Conservation (phyloP, 1,140 invertebrate genomes). For the Phortica variegata region DNA sequence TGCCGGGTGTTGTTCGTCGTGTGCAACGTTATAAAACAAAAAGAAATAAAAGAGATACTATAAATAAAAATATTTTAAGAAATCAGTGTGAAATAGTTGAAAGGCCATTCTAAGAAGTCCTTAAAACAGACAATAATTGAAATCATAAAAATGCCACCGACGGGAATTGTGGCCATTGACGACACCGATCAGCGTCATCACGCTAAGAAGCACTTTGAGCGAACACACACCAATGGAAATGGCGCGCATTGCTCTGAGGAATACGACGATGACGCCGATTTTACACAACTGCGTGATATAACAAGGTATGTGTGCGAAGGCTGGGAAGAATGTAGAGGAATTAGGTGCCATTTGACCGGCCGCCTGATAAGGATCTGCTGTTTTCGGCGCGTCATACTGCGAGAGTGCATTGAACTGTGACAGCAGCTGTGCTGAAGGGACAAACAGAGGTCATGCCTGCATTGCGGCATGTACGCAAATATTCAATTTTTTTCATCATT, state of each 20-base stretch:
- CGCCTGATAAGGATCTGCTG: not conserved
- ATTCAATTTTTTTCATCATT: too few species aligned
- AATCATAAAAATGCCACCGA: slow-evolving; percentile 41
- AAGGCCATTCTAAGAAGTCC: not conserved
- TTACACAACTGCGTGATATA: slow-evolving; percentile 25
- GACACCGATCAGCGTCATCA: slow-evolving; percentile 23
- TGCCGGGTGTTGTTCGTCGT: not conserved
- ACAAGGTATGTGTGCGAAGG: slow-evolving; percentile 36
- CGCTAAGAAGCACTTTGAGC: slow-evolving; percentile 32
- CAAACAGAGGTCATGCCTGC: too few species aligned
- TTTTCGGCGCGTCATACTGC: not conserved
- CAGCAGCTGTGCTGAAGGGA: too few species aligned
- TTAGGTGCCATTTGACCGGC: slow-evolving; percentile 16
- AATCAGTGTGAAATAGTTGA: not conserved
- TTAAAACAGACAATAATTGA: slow-evolving; percentile 29
- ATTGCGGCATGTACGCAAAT: too few species aligned
- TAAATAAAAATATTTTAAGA: not conserved
- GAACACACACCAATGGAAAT: slow-evolving; percentile 24
- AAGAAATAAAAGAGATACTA: too few species aligned
- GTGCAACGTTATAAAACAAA: too few species aligned
- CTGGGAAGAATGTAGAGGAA: slow-evolving; percentile 12
- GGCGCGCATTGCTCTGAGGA: slow-evolving; percentile 18
- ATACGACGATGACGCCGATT: slow-evolving; percentile 22
- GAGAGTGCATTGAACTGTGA: not conserved
- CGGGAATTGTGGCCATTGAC: slow-evolving; percentile 23